Evolutionary conservation across 1,140 invertebrate species (phyloP), one percentile per base, ranked within the genome.

Genomic region (Propsilocerus akamusi): DNA sequence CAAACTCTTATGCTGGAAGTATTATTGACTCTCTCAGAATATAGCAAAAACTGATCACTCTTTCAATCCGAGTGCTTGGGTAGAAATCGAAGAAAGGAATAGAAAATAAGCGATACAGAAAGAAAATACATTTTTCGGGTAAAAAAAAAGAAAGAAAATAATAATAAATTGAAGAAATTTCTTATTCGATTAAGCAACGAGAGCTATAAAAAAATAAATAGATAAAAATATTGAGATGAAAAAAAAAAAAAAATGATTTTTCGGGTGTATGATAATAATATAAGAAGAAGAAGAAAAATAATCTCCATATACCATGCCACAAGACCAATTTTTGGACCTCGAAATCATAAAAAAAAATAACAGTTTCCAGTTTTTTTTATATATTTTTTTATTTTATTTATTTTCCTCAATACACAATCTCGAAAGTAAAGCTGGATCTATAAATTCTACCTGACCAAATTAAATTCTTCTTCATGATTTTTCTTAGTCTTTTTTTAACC

Each of bases 191-290:
- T n/a, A n/a, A 41, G 34, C 34, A 41, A 41, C 14, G 22, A 17
- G 22, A 17, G 17, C 17, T 14, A 41, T 1, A 17, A 17, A 41
- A 41, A 8, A 41, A 41, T 20, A 41, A 41, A 41, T 41, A 41
- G 34, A 41, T 41, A 41, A 41, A 41, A 41, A 41, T 41, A 41
- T 41, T 41, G 32, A n/a, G n/a, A n/a, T n/a, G n/a, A n/a, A n/a
- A n/a, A n/a, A n/a, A n/a, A n/a, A n/a, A n/a, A n/a, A n/a, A n/a
- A n/a, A n/a, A n/a, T n/a, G n/a, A n/a, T n/a, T n/a, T n/a, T n/a
- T n/a, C n/a, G n/a, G n/a, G n/a, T 41, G 14, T 41, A 41, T 41
- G 34, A 41, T 41, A 41, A 41, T 41, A 41, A n/a, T n/a, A n/a
- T n/a, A n/a, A n/a, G n/a, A n/a, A n/a, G n/a, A n/a, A n/a, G n/a